phyloP scores from a whole-genome alignment of 2,888 invertebrate genomes.

The Nymphalis urticae region DNA sequence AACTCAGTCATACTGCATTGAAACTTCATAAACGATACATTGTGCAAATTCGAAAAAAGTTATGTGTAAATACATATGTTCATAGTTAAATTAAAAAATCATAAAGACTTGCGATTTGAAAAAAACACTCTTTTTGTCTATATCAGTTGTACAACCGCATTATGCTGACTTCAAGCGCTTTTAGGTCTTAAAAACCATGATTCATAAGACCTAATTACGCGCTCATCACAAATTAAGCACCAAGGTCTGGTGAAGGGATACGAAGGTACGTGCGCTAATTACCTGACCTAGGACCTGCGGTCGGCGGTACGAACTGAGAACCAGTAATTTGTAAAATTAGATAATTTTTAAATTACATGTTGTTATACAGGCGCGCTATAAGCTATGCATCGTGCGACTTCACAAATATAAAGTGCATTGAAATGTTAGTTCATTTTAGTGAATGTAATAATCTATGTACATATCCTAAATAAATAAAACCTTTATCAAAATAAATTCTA shows the following conservation, averaged over 20 bases:
- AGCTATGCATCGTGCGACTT: constrained; percentile 5
- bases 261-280: constrained; percentile 61
- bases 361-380: constrained; percentile 4
- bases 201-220: constrained; percentile 11
- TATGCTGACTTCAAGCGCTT: background rate
- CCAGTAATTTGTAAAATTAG: constrained; percentile 31
- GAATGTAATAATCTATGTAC: too few relatives aligned
- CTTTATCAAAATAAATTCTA: too few relatives aligned
- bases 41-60: too few relatives aligned
- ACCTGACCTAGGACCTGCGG: constrained; percentile 40
- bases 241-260: constrained; percentile 67
- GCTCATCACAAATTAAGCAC: constrained; percentile 49
- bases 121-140: background rate
- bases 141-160: background rate
- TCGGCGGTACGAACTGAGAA: constrained; percentile 30
- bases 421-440: background rate
- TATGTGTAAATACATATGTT: too few relatives aligned
- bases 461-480: too few relatives aligned
- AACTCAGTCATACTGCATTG: too few relatives aligned
- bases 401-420: background rate
- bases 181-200: constrained; percentile 8
- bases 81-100: too few relatives aligned
- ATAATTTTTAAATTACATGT: constrained; percentile 27
- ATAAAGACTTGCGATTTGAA: background rate
- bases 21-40: too few relatives aligned